Evolutionary conservation across 2,888 invertebrate genomes (phyloP), one percentile per base, ranked within the genome.

Genomic region (Ormia ochracea): DNA sequence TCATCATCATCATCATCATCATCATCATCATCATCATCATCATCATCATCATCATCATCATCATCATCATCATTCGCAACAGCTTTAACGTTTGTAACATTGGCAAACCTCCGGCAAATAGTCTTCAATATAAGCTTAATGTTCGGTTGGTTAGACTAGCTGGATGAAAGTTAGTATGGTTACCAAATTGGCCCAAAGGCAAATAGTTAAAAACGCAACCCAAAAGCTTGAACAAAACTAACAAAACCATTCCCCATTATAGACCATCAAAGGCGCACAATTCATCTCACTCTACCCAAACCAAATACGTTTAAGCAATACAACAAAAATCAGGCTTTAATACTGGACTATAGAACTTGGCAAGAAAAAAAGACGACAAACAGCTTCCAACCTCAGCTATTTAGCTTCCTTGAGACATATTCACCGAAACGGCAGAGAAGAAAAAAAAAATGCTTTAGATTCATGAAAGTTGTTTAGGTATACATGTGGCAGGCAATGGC

Each of bases 151-250:
- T n/a, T 58, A 23, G 38, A 4, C 59, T 43, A 52, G 56, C 70
- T 65, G 41, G 65, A 41, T 43, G 54, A 50, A 76, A 61, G 56
- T 41, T 41, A 56, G 58, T 61, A 80, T 68, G 61, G 61, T 63
- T 68, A 63, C 76, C 68, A 73, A 80, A 80, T 80, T 80, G 76
- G 76, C 76, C 80, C 68, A 80, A 61, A 76, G 80, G 80, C 75
- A 69, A 80, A 76, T 76, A 56, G 72, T 50, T 76, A 61, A 68
- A 76, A 76, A 76, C 66, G 61, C 54, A 48, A 65, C 31, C 54
- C 61, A 61, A 68, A 75, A 72, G 72, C 76, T 73, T 76, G 68
- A 76, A 68, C 56, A 68, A 72, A 70, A 68, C 75, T 66, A 31
- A 75, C 52, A 48, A 48, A 72, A 70, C 59, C 56, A 76, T 66